Conservation (phyloP, 2,797 vertebrate genomes). For the Oreochromis grahami region DNA sequence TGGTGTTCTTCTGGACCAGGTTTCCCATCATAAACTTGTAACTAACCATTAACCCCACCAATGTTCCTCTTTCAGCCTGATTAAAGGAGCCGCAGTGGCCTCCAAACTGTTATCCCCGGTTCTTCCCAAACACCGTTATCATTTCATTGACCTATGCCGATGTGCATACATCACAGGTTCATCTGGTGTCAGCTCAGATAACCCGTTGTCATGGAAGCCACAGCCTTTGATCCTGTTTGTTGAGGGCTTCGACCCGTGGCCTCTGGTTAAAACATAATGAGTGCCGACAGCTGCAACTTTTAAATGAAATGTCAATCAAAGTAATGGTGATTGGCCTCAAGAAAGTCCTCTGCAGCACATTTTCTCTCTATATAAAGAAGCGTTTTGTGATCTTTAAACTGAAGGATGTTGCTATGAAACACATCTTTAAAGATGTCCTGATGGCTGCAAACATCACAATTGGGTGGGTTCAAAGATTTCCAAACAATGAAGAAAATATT, state of each 20-base stretch:
- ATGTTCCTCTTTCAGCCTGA: not conserved
- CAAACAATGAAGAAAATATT: not conserved
- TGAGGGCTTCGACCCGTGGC: not conserved
- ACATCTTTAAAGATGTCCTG: not conserved
- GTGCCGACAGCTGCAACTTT: not conserved
- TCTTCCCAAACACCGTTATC: not conserved
- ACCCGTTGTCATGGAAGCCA: conserved; percentile 23
- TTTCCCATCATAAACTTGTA: not conserved
- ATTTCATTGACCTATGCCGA: conserved; percentile 13
- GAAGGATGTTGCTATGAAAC: not conserved
- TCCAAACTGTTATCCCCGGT: not conserved
- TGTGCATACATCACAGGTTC: conserved; percentile 41
- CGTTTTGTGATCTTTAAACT: not conserved
- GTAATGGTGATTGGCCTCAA: not conserved
- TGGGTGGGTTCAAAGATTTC: not conserved
- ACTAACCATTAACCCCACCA: not conserved
- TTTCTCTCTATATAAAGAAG: not conserved
- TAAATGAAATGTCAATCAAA: not conserved
- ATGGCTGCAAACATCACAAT: not conserved
- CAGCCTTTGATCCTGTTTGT: conserved; percentile 24
- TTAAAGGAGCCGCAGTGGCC: not conserved
- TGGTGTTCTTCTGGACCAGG: not conserved
- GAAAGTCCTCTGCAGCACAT: not conserved
- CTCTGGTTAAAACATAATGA: conserved; percentile 3
- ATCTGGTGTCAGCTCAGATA: conserved; percentile 31